Conservation (phyloP, 2,888 invertebrate genomes). For the Megaustenia siamemsis region DNA sequence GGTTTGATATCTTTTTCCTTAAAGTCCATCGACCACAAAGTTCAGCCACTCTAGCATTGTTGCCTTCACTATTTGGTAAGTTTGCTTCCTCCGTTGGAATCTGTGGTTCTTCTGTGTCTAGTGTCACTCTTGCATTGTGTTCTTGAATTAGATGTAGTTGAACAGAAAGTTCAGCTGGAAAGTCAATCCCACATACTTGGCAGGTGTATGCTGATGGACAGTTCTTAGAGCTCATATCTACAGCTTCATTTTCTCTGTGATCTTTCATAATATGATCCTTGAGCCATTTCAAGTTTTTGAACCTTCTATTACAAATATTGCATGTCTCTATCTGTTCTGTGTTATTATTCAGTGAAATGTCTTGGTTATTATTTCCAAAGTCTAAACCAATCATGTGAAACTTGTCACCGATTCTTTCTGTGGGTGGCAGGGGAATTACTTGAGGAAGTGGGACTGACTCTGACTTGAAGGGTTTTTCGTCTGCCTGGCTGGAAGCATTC, state of each 20-base stretch:
- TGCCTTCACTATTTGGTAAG: conserved; percentile 46
- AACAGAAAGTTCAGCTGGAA: conserved; percentile 79
- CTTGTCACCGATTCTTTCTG: conserved; percentile 50
- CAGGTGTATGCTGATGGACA: conserved; percentile 64
- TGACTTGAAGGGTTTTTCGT: conserved; percentile 56
- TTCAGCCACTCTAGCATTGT: conserved; percentile 46
- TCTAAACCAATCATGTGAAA: background rate
- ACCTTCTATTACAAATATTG: conserved; percentile 70
- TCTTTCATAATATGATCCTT: conserved; percentile 73
- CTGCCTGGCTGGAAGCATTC: conserved; percentile 70
- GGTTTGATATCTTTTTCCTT: conserved; percentile 55
- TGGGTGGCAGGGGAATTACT: conserved; percentile 53
- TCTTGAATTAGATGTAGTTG: conserved; percentile 82
- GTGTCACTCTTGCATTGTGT: conserved; percentile 77
- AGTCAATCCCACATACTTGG: conserved; percentile 79
- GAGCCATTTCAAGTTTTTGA: conserved; percentile 71
- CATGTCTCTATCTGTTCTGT: conserved; percentile 68
- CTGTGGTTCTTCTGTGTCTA: conserved; percentile 65
- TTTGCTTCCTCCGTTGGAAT: conserved; percentile 57
- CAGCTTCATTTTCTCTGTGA: conserved; percentile 63
- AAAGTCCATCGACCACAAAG: conserved; percentile 45
- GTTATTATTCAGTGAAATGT: conserved; percentile 55
- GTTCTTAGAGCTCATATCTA: conserved; percentile 59
- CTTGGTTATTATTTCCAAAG: conserved; percentile 46
- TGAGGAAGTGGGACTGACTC: conserved; percentile 50